Conservation (phyloP, 2,888 invertebrate genomes). For the Clunio marinus region DNA sequence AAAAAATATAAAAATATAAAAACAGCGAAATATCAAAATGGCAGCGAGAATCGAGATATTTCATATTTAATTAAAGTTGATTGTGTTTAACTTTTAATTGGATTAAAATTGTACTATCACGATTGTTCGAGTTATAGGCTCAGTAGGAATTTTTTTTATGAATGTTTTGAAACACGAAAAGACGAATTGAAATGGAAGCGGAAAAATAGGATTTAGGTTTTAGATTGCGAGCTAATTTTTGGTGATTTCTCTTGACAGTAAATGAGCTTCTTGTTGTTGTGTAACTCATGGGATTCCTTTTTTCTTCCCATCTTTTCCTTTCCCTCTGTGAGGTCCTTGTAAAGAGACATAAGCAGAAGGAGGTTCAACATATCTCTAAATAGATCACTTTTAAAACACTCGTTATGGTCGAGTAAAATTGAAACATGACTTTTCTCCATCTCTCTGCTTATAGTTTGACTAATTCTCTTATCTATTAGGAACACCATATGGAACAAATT, state of each 20-base stretch:
- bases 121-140: neutral
- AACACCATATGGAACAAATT: slow-evolving; percentile 36
- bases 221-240: neutral
- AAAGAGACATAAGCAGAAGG: neutral
- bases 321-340: slow-evolving; percentile 28
- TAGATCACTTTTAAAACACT: slow-evolving; percentile 21
- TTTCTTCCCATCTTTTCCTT: neutral
- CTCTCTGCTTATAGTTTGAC: neutral
- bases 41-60: slow-evolving; percentile 12
- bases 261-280: neutral
- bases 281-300: neutral
- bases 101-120: slow-evolving; percentile 9
- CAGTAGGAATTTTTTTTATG: too few species aligned
- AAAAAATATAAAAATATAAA: too few species aligned
- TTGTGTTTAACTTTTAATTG: slow-evolving; percentile 9
- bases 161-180: too few species aligned
- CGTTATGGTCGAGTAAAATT: slow-evolving; percentile 8
- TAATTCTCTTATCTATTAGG: slow-evolving; percentile 13
- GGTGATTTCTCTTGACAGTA: neutral
- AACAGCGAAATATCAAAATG: slow-evolving; percentile 20
- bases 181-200: neutral
- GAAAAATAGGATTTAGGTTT: slow-evolving; percentile 2
- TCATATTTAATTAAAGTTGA: slow-evolving; percentile 11
- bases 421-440: slow-evolving; percentile 1
- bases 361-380: neutral